A percentile compares a stretch with the other conserved stretches of the same genome.
These are phyloP conservation scores for Nezara viridula DNA, from an alignment of 2,888 invertebrate species.

Conservation along the genomic window DNA sequence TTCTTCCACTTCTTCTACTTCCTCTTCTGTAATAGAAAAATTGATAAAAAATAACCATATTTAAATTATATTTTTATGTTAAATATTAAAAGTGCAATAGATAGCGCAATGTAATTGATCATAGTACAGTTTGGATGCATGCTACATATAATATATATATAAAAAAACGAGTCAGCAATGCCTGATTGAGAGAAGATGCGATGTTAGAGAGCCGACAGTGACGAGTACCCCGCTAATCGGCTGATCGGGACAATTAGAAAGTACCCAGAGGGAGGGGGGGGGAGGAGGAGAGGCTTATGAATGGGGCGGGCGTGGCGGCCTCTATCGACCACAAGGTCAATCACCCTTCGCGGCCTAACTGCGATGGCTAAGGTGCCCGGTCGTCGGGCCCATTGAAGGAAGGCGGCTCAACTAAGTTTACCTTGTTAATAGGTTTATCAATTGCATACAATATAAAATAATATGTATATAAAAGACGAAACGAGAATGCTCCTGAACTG, in stretches of 20 bases:
- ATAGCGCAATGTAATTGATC: background rate
- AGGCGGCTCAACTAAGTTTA: too few species aligned
- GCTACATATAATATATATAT: background rate
- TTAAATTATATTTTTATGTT: too few species aligned
- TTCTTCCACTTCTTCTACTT: background rate
- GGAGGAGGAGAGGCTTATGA: background rate
- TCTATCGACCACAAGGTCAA: slow-evolving; percentile 50
- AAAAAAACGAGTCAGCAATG: background rate
- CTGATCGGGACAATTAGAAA: background rate
- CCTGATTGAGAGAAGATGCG: slow-evolving; percentile 18
- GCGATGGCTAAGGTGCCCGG: background rate
- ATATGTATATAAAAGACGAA: too few species aligned
- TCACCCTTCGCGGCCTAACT: slow-evolving; percentile 5
- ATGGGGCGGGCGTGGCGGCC: slow-evolving; percentile 54
- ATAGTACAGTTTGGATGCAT: slow-evolving; percentile 6
- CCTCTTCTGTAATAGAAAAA: background rate
- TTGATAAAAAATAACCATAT: background rate
- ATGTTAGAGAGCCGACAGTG: background rate
- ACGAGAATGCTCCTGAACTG: background rate
- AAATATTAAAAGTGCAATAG: too few species aligned
- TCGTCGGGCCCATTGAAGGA: background rate
- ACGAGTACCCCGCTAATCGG: background rate
- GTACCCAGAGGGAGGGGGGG: background rate
- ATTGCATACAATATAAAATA: too few species aligned
- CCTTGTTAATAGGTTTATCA: too few species aligned